Base-by-base conservation (phyloP, 1,140 invertebrate species). In the Formica selysi region DNA sequence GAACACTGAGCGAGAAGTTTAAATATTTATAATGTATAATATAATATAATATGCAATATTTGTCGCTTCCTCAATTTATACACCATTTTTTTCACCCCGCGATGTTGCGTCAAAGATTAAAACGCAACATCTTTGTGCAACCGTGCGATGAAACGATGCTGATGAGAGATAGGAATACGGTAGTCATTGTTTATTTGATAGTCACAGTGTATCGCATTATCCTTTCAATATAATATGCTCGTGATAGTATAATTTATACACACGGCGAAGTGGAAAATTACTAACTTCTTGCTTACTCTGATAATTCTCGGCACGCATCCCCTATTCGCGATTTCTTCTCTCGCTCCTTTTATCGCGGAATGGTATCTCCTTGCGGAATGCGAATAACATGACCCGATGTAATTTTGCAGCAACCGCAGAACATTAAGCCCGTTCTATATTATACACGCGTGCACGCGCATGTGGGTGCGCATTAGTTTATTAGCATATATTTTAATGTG, bases 371-470 rank as follows among this genome's bases (percentile, higher is more conserved):
- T 90, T 74, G 79, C 71, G 68, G 81, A 90, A 90, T 88, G 81
- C 76, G 89, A 86, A 86, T 86, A 83, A 90, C 83, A 90, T 90
- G 86, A 87, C 61, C 44, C 61, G 38, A 19, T 65, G 80, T 85
- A 90, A 90, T 76, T 90, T 88, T 16, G 41, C 48, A 81, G 29
- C 73, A 74, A 76, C 86, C 81, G 76, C 86, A 62, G 81, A 86
- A 64, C 88, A 90, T 90, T 90, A 90, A 90, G 71, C 54, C 76
- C 51, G 68, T 57, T 87, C 89, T 87, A 85, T 51, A 89, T 78
- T 89, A 86, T 67, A 22, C 64, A 70, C 48, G 22, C 54, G 36
- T 62, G 61, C 44, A 76, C 41, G 38, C 80, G 67, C 64, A 48
- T 80, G 71, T 80, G 68, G 19, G 67, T 57, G 61, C 36, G 62